A percentile compares a stretch with the other conserved stretches of the same genome.
Evolutionary conservation across 2,797 vertebrate genomes (phyloP).

Genomic region (Tangara arthus): DNA sequence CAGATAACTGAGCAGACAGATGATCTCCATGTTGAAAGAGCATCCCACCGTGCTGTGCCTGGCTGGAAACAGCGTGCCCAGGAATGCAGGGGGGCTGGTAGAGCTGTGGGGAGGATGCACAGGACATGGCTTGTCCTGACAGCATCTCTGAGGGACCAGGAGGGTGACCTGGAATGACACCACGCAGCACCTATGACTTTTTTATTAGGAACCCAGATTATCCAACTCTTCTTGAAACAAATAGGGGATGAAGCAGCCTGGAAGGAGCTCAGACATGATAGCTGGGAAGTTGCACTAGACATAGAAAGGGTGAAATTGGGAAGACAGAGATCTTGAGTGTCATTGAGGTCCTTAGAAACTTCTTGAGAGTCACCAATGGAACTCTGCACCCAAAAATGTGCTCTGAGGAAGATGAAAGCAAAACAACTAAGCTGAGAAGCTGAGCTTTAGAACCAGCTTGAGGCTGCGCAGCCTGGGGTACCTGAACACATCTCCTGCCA

Average conservation of each 20-base stretch:
- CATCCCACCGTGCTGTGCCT: accelerated
- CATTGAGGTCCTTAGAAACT: not conserved
- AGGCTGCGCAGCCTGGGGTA: not conserved
- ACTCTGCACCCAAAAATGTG: not conserved
- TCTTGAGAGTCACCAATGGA: not conserved
- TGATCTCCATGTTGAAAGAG: not conserved
- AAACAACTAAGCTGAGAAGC: not conserved
- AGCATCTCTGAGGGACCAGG: not conserved
- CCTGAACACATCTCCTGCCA: not conserved
- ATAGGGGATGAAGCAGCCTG: not conserved
- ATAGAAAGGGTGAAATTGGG: not conserved
- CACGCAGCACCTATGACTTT: accelerated
- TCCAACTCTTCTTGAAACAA: not conserved
- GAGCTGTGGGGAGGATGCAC: not conserved
- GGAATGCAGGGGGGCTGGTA: not conserved
- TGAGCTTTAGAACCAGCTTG: not conserved
- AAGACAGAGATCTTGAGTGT: not conserved
- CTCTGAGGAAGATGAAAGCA: not conserved
- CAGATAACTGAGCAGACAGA: not conserved
- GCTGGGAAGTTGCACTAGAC: not conserved
- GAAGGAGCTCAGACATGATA: not conserved
- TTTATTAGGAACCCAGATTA: not conserved
- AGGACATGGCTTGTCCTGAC: not conserved
- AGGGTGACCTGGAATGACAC: not conserved
- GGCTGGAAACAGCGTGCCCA: accelerated